A percentile compares a stretch with the other conserved stretches of the same genome.
Conservation (phyloP, 2,888 invertebrate species). For the Tipula unca region DNA sequence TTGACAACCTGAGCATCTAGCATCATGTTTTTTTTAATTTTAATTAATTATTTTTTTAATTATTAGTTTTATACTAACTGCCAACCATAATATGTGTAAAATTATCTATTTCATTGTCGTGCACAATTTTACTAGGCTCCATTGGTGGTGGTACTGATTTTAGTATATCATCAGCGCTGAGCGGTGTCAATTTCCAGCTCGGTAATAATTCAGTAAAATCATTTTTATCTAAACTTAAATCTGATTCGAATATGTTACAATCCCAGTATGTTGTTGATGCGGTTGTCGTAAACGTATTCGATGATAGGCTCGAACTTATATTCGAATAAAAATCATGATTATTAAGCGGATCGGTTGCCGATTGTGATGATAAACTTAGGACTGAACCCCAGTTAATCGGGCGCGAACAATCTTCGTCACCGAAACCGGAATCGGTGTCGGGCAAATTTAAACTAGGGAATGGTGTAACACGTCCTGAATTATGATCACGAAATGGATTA, state of each 20-base stretch:
- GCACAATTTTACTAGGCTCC: conserved; percentile 33
- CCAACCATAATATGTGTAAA: conserved; percentile 50
- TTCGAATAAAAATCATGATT: conserved; percentile 62
- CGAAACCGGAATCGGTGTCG: conserved; percentile 67
- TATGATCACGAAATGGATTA: conserved; percentile 40
- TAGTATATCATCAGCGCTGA: conserved; percentile 44
- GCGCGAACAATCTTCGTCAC: conserved; percentile 64
- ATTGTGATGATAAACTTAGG: conserved; percentile 75
- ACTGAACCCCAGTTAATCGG: conserved; percentile 90
- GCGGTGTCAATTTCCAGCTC: conserved; percentile 47
- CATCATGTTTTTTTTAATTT: conserved; percentile 23
- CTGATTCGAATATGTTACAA: conserved; percentile 42
- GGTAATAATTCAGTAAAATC: conserved; percentile 47
- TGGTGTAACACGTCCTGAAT: conserved; percentile 59
- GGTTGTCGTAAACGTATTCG: conserved; percentile 24
- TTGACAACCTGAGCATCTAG: conserved; percentile 42
- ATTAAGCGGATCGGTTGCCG: conserved; percentile 72
- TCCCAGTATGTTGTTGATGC: conserved; percentile 33
- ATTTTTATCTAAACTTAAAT: conserved; percentile 41
- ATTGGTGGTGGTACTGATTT: conserved; percentile 39
- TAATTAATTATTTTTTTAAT: conserved; percentile 19
- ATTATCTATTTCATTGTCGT: conserved; percentile 45
- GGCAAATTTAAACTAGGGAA: conserved; percentile 46
- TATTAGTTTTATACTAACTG: conserved; percentile 40
- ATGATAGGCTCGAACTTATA: conserved; percentile 30